phyloP scores from a whole-genome alignment of 2,888 invertebrate genomes.

The Halictus ligatus region DNA sequence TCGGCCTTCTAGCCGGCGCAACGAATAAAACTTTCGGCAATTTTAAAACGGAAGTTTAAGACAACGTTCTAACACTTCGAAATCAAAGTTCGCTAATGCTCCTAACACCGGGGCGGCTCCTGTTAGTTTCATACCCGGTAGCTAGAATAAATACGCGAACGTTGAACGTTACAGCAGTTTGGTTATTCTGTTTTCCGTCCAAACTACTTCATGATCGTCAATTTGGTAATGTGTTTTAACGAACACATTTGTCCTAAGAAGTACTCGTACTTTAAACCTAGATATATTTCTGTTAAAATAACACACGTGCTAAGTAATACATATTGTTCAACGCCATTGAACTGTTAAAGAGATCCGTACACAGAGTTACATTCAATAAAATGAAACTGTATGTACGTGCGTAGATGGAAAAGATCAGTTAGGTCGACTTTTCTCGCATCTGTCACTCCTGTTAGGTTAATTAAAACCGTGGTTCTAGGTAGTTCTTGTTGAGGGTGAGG shows the following conservation, averaged over 20 bases:
- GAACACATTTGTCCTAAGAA: not conserved
- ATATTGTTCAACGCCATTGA: not conserved
- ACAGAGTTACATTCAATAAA: not conserved
- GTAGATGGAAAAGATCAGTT: no score
- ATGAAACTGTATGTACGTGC: no score
- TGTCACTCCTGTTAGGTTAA: no score
- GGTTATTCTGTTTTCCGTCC: not conserved
- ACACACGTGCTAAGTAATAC: not conserved
- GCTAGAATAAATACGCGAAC: not conserved
- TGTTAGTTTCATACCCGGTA: not conserved
- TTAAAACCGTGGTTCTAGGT: no score
- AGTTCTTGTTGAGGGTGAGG: no score
- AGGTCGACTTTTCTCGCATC: no score
- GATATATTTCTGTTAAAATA: not conserved
- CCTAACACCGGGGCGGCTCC: not conserved
- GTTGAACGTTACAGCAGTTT: not conserved
- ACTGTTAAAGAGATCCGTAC: not conserved
- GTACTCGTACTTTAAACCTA: not conserved
- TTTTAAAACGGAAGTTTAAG: not conserved
- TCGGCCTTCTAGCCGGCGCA: not conserved
- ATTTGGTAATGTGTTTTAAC: not conserved
- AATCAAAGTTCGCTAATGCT: not conserved
- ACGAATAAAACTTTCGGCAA: not conserved
- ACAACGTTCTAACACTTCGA: not conserved
- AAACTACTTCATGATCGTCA: not conserved